These are phyloP conservation scores for Drosophila kuntzei DNA, from an alignment of 2,888 invertebrate genomes.

Conservation along the genomic window DNA sequence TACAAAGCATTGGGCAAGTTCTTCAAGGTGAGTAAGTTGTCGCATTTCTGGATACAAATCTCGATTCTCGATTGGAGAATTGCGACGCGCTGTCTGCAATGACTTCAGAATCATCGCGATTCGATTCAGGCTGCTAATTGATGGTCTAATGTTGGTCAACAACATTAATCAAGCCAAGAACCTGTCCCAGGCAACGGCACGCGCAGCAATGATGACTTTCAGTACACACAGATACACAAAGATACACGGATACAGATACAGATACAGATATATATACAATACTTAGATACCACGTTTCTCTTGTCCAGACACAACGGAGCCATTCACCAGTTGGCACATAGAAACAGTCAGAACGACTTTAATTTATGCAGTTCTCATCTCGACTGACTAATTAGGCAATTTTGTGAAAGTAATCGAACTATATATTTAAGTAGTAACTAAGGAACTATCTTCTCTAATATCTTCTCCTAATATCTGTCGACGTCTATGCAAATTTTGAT, in stretches of 20 bases:
- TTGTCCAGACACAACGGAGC: constrained; percentile 72
- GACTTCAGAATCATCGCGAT: constrained; percentile 6
- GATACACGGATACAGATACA: constrained; percentile 19
- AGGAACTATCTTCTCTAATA: background rate
- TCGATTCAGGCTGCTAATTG: constrained; percentile 65
- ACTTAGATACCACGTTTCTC: constrained; percentile 27
- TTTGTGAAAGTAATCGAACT: constrained; percentile 75
- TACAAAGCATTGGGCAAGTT: constrained; percentile 98
- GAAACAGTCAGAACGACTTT: constrained; percentile 12
- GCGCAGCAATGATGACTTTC: constrained; percentile 73
- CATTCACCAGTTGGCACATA: constrained; percentile 15
- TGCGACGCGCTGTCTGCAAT: constrained; percentile 46
- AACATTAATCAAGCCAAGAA: constrained; percentile 77
- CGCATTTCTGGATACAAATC: background rate
- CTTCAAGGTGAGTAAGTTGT: constrained; percentile 89
- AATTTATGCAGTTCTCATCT: constrained; percentile 68
- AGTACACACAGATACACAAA: constrained; percentile 42
- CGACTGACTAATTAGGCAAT: constrained; percentile 75
- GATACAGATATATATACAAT: too few relatives aligned
- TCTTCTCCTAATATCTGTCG: background rate
- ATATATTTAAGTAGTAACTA: constrained; percentile 4
- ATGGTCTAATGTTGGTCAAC: constrained; percentile 73
- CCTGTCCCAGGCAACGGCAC: constrained; percentile 62
- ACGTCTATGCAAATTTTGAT: constrained; percentile 76
- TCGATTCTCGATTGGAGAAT: constrained; percentile 21